Evolutionary conservation across 37 sponge, comb jelly and placozoan species (phyloP), one percentile per base, ranked within the genome.

Genomic region (Ianthella basta): DNA sequence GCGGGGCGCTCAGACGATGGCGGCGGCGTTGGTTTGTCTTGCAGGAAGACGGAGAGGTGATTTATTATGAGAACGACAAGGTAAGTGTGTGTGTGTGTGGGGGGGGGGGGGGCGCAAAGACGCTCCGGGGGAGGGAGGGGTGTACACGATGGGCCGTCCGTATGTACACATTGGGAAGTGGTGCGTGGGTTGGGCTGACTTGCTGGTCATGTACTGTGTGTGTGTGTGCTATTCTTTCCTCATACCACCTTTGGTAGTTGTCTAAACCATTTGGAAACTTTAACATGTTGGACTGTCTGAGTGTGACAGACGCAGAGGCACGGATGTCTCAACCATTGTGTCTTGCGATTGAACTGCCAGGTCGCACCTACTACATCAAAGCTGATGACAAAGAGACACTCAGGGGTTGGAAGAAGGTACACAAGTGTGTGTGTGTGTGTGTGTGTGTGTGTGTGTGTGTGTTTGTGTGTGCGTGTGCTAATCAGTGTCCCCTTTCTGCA

Each of bases 321-420:
- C 37, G 40, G 54, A 40, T n/a, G 33, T 6, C 25, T 1, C 38
- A 75, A 50, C 54, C 44, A 23, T 8, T 36, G n/a, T 36, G 54
- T 24, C 53, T 75, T 15, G 78, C 38, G 18, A 36, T 75, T 44
- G 78, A 75, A 1, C 37, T 44, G 14, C 50, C 78, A 19, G 8
- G 38, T 19, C 32, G 78, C 25, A 75, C 53, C 50, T 75, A 75
- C 39, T 75, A 39, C 78, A 44, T 75, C n/a, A 75, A 75, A 24
- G 54, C 50, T 24, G 78, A 75, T 1, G 40, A 24, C 25, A 75
- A 75, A 50, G 78, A 75, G 16, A 19, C 25, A n/a, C n/a, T 75
- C n/a, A 23, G 15, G 21, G 78, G 40, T 15, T 75, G 78, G 78
- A 40, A 23, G 25, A 75, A 75, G 78, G 78, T 75, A 41, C 40